Conservation (phyloP, 1,140 invertebrate genomes). For the Rhynchophorus ferrugineus region DNA sequence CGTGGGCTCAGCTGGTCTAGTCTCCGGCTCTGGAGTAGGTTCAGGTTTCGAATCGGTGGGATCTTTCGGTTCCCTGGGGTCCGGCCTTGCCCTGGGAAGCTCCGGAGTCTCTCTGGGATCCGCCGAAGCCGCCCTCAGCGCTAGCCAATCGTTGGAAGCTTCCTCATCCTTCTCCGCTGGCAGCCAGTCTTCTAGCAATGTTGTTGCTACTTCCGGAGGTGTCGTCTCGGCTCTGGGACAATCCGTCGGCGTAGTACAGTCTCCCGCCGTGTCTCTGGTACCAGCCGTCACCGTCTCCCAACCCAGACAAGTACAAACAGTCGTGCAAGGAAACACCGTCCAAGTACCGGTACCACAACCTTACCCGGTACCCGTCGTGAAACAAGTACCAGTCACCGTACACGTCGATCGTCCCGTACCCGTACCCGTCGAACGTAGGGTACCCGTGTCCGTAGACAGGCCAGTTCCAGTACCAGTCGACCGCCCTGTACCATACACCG, state of each 20-base stretch:
- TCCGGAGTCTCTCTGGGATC: not conserved
- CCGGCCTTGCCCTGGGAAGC: not conserved
- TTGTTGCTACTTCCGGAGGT: not conserved
- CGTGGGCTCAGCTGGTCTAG: too few species aligned
- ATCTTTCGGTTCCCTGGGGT: not conserved
- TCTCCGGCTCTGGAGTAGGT: not conserved
- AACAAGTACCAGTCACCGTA: slow-evolving; percentile 6
- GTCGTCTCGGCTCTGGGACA: not conserved
- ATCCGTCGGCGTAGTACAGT: not conserved
- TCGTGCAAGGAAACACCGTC: not conserved
- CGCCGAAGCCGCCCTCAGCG: not conserved
- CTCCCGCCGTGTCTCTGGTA: not conserved
- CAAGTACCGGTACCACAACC: not conserved
- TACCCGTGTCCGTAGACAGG: slow-evolving; percentile 17
- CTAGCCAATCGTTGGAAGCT: too few species aligned
- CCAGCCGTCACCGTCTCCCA: not conserved
- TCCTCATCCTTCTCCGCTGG: not conserved
- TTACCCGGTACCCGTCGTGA: not conserved
- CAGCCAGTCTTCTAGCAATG: not conserved
- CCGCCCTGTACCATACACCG: slow-evolving; percentile 6
- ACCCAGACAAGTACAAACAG: not conserved
- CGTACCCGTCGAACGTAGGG: slow-evolving; percentile 12
- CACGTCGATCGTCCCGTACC: slow-evolving; percentile 9
- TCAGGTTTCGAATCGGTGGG: not conserved
- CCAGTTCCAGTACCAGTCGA: slow-evolving; percentile 14